phyloP scores from a whole-genome alignment of 2,888 invertebrate species.

The Amphimallon solstitiale region DNA sequence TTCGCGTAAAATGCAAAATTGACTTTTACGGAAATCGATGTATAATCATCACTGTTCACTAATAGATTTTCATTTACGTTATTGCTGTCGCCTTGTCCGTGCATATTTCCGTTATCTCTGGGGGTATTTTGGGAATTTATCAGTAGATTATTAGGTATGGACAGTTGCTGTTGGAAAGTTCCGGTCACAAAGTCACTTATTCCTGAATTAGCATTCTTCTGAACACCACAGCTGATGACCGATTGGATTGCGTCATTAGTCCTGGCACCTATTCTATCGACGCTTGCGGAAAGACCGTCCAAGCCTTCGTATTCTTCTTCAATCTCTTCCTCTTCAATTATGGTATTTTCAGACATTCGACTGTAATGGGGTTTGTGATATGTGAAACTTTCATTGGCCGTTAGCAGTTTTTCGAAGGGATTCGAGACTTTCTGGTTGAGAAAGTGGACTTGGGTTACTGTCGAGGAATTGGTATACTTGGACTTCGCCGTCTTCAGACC shows the following conservation, averaged over 20 bases:
- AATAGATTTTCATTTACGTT: constrained; percentile 7
- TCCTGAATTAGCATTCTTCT: background rate
- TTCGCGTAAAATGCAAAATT: constrained; percentile 37
- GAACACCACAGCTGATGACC: background rate
- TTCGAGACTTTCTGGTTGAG: constrained; percentile 7
- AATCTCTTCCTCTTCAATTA: constrained; percentile 27
- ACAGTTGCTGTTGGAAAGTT: constrained; percentile 16
- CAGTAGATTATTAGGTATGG: constrained; percentile 4
- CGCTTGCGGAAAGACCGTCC: constrained; percentile 14
- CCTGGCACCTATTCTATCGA: background rate
- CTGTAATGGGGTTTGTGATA: constrained; percentile 7
- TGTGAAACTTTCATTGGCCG: constrained; percentile 27
- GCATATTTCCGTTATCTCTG: constrained; percentile 28
- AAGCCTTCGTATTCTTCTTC: constrained; percentile 19
- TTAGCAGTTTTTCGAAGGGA: constrained; percentile 24
- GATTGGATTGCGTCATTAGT: constrained; percentile 5
- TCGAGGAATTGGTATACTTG: background rate
- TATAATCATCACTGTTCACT: background rate
- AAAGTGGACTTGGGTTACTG: constrained; percentile 8
- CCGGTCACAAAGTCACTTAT: background rate
- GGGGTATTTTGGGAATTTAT: background rate
- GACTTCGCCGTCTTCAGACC: constrained; percentile 1
- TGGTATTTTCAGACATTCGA: constrained; percentile 21
- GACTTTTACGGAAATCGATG: constrained; percentile 32
- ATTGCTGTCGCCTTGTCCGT: constrained; percentile 40